Evolutionary conservation across 2,113 vertebrate genomes (phyloP).

Genomic region (Ochotona princeps): DNA sequence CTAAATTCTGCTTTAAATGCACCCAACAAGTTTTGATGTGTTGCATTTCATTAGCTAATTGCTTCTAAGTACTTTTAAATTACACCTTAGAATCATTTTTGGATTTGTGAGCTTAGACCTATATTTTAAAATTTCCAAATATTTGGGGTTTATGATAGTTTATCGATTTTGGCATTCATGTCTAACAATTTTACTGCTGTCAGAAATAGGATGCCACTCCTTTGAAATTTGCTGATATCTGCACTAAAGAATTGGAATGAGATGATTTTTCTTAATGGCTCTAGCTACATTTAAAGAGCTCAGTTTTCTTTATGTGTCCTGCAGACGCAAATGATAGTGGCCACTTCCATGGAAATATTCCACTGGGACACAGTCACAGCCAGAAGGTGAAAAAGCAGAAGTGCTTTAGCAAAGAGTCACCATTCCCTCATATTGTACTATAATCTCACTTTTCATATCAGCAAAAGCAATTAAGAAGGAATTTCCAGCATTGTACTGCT

Average conservation of each 20-base stretch:
- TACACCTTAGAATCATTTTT: constrained; percentile 9
- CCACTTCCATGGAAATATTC: not conserved
- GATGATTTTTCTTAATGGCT: not conserved
- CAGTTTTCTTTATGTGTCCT: not conserved
- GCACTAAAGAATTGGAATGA: not conserved
- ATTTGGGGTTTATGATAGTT: not conserved
- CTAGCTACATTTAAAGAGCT: not conserved
- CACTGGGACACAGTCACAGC: not conserved
- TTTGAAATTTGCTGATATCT: constrained; percentile 15
- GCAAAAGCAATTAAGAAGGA: not conserved
- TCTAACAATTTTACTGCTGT: not conserved
- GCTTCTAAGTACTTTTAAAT: constrained; percentile 1
- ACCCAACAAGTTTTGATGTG: not conserved
- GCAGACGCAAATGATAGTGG: not conserved
- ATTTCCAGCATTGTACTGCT: not conserved
- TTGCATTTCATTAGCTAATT: constrained; percentile 16
- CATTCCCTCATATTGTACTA: not conserved
- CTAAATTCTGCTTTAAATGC: not conserved
- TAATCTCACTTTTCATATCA: not conserved
- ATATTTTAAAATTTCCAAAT: constrained; percentile 38
- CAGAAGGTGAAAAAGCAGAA: not conserved
- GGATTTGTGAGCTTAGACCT: not conserved
- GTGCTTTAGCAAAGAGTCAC: not conserved
- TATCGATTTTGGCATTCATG: not conserved
- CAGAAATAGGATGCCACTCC: not conserved